phyloP scores from a whole-genome alignment of 2,113 vertebrate species.

The Macquaria ambigua region DNA sequence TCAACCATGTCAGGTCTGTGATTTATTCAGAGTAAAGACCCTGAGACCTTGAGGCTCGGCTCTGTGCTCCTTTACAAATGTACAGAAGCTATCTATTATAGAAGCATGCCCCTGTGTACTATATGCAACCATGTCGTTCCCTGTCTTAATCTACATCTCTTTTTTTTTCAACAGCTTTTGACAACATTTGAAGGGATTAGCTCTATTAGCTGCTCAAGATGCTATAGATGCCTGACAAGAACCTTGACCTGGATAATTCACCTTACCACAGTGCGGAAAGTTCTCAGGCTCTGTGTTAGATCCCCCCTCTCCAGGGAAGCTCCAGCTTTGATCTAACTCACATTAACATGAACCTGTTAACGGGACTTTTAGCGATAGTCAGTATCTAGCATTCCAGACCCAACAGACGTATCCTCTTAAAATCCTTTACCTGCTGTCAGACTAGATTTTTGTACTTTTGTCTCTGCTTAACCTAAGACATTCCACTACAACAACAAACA shows the following conservation, averaged over 20 bases:
- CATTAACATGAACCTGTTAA: conserved; percentile 25
- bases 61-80: background rate
- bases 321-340: conserved; percentile 4
- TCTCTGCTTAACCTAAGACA: conserved; percentile 23
- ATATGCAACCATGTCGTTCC: background rate
- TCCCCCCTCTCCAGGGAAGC: background rate
- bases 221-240: background rate
- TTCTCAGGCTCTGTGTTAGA: background rate
- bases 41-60: background rate
- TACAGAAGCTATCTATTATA: background rate
- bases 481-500: conserved; percentile 26
- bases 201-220: background rate
- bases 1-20: conserved; percentile 16
- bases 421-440: conserved; percentile 38
- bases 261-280: background rate
- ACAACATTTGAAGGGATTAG: background rate
- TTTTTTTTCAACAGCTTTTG: background rate
- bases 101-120: background rate
- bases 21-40: conserved; percentile 27
- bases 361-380: conserved; percentile 2
- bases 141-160: background rate
- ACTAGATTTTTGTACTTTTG: background rate
- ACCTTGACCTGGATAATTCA: background rate
- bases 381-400: conserved; percentile 2
- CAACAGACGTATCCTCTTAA: conserved; percentile 36